Base-by-base conservation (phyloP, 2,888 invertebrate genomes). In the Rotaria socialis region DNA sequence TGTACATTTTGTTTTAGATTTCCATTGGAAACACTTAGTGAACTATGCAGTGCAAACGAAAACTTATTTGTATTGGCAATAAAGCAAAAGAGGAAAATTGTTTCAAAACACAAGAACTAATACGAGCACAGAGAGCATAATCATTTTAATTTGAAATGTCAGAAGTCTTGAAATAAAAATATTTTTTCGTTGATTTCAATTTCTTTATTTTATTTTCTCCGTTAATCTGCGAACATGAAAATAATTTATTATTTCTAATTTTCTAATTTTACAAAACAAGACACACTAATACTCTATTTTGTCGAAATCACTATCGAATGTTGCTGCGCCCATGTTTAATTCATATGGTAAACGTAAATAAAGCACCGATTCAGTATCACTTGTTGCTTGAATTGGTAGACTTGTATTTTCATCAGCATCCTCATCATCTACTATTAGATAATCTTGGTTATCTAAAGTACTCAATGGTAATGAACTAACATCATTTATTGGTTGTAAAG, bases 351-450 rank as follows among this genome's bases (percentile, higher is more conserved):
- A 47, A 47, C n/a, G 24, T 47, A 16, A 47, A 47, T 80, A 80
- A 24, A 80, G 43, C 47, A 80, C 47, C 80, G 80, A 80, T 47
- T 80, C 80, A 80, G 47, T 47, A 47, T 80, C 80, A 80, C 80
- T 80, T 47, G 24, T n/a, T 67, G 0, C 11, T 67, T 67, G 67
- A 27, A 7, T 67, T 67, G 67, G 67, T 67, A 35, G 16, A 67
- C 35, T 67, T 2, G 35, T 67, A 67, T 60, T 27, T 27, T n/a
- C n/a, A 27, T 60, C 60, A 60, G 35, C 35, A 67, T 67, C 67
- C 19, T 67, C 22, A 19, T 55, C 67, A 67, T 67, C 19, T 19
- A 35, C 35, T 67, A 35, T 19, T 11, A 19, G 0, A 67, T 35
- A 67, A 35, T 67, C 16, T 35, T 35, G 67, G 35, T 67, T 67